Conservation (phyloP, 2,888 invertebrate species). For the Caenorhabditis sulstoni region DNA sequence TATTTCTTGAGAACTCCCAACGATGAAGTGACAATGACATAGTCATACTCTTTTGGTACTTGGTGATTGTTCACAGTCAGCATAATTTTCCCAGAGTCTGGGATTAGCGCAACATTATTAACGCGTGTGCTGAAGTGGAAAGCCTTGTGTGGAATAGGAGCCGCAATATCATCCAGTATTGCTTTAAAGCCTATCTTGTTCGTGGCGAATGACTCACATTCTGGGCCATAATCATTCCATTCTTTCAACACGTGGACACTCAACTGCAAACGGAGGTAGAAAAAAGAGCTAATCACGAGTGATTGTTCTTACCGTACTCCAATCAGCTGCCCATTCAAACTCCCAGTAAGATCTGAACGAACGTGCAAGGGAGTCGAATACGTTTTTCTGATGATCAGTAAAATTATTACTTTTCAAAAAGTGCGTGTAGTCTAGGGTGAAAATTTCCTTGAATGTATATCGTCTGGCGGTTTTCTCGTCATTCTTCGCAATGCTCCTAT, state of each 20-base stretch:
- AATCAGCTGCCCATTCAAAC: constrained; percentile 78
- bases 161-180: constrained; percentile 69
- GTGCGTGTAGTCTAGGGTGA: constrained; percentile 63
- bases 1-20: constrained; percentile 77
- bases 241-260: constrained; percentile 73
- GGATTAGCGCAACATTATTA: constrained; percentile 61
- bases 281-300: no score
- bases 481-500: constrained; percentile 65
- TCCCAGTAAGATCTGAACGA: constrained; percentile 76
- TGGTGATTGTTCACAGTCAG: constrained; percentile 43
- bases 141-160: constrained; percentile 48
- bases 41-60: constrained; percentile 67
- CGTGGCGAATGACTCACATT: constrained; percentile 72
- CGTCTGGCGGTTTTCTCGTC: constrained; percentile 64
- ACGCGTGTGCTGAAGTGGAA: constrained; percentile 71
- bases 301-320: constrained; percentile 63
- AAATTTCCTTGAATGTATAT: constrained; percentile 65
- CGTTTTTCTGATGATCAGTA: constrained; percentile 57
- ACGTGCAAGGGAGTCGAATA: constrained; percentile 73
- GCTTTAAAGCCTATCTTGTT: constrained; percentile 74
- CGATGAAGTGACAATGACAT: constrained; percentile 75
- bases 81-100: constrained; percentile 18
- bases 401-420: constrained; percentile 65
- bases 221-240: constrained; percentile 75
- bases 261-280: constrained; percentile 57